These are phyloP conservation scores for human (Homo sapiens) DNA, from an alignment of 2,113 vertebrate genomes.

Conservation along the genomic window DNA sequence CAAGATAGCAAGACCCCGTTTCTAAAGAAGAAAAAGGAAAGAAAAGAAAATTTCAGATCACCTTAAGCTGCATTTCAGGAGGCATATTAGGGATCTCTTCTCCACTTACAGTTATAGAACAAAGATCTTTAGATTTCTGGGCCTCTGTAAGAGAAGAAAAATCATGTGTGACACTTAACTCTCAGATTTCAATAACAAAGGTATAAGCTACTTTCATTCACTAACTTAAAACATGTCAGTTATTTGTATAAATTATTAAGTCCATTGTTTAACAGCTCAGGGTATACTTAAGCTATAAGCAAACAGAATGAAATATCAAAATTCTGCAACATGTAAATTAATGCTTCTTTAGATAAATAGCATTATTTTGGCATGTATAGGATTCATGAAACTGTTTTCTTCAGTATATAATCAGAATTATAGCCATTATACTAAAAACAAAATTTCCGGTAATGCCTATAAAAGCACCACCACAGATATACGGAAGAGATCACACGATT, in stretches of 20 bases:
- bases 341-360: not conserved
- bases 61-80: constrained; percentile 91
- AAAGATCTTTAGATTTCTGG: constrained; percentile 73
- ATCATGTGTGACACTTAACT: not conserved
- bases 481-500: not conserved
- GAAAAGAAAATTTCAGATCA: constrained; percentile 65
- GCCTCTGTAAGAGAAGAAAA: constrained; percentile 72
- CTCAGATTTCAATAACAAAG: constrained; percentile 25
- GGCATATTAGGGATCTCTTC: constrained; percentile 88
- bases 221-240: not conserved
- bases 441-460: constrained; percentile 7
- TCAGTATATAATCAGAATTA: not conserved
- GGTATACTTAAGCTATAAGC: constrained; percentile 12
- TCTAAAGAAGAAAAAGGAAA: no score
- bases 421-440: constrained; percentile 12
- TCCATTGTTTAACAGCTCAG: not conserved
- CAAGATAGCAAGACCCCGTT: no score
- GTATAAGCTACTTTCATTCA: constrained; percentile 23
- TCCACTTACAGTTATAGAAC: constrained; percentile 84
- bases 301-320: constrained; percentile 28
- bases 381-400: not conserved
- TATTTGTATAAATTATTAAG: constrained; percentile 22
- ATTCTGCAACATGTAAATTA: not conserved
- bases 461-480: not conserved
- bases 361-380: not conserved